Evolutionary conservation across 2,797 vertebrate genomes (phyloP).

Genomic region (Melanotaenia trifasciata): DNA sequence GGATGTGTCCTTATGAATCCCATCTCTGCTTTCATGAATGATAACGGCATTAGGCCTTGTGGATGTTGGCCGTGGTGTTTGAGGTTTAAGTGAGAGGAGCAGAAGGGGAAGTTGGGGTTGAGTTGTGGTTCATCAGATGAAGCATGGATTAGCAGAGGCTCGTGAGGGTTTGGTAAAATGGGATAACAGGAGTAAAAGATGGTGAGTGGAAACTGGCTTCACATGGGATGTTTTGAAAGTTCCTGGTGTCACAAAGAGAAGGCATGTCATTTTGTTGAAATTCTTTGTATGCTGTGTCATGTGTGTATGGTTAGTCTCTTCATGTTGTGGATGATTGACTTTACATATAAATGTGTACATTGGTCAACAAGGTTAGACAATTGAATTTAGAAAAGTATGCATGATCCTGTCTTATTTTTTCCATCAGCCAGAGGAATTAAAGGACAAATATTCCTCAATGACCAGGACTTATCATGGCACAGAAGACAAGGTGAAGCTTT

Average conservation of each 20-base stretch:
- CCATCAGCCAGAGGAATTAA: constrained; percentile 8
- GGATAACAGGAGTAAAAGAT: constrained; percentile 41
- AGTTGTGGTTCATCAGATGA: constrained; percentile 54
- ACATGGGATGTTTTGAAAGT: constrained; percentile 36
- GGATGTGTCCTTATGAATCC: constrained; percentile 46
- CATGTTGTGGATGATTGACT: constrained; percentile 3
- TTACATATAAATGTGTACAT: constrained; percentile 3
- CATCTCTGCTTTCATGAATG: constrained; percentile 46
- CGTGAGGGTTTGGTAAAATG: constrained; percentile 41
- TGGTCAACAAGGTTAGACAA: constrained; percentile 1
- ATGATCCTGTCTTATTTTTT: constrained; percentile 12
- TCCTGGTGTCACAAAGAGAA: constrained; percentile 38
- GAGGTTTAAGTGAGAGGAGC: constrained; percentile 57
- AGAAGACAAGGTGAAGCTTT: not conserved
- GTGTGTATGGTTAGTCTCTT: constrained; percentile 16
- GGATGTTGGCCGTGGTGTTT: constrained; percentile 62
- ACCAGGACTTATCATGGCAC: not conserved
- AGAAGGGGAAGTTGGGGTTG: constrained; percentile 52
- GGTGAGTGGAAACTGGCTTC: constrained; percentile 45
- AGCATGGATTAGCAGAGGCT: constrained; percentile 41
- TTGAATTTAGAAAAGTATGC: not conserved
- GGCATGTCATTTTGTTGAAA: constrained; percentile 43
- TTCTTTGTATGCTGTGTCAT: constrained; percentile 46
- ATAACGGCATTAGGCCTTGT: constrained; percentile 62
- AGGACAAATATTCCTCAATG: not conserved